These are phyloP conservation scores for Criorhina ranunculi DNA, from an alignment of 2,888 invertebrate genomes.

Conservation along the genomic window DNA sequence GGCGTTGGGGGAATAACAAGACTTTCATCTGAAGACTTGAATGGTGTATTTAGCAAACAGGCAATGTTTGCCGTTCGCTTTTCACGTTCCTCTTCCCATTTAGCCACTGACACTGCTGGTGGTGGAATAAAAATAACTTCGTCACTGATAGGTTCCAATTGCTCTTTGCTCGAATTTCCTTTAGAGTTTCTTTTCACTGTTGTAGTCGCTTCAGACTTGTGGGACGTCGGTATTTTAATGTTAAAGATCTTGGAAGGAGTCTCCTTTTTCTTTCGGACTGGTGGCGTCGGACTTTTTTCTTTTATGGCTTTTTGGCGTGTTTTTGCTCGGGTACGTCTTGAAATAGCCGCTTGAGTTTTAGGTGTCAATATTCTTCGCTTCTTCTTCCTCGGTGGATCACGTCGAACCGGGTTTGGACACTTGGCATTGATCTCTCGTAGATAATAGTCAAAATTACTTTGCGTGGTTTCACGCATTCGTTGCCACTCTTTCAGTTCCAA, in stretches of 20 bases:
- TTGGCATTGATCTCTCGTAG: conserved; percentile 81
- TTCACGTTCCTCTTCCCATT: conserved; percentile 64
- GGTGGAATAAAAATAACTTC: conserved; percentile 1
- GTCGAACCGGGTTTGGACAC: conserved; percentile 48
- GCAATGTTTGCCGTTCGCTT: conserved; percentile 80
- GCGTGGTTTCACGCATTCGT: conserved; percentile 78
- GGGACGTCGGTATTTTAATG: conserved; percentile 80
- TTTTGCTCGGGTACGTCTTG: conserved; percentile 30
- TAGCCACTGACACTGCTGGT: conserved; percentile 17
- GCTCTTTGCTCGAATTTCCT: conserved; percentile 12
- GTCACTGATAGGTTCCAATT: background rate
- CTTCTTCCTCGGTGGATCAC: conserved; percentile 68
- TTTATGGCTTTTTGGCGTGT: conserved; percentile 37
- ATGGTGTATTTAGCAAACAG: conserved; percentile 86
- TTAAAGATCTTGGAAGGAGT: conserved; percentile 75
- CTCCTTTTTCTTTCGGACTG: conserved; percentile 35
- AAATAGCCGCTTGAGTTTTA: background rate
- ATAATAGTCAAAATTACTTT: conserved; percentile 81
- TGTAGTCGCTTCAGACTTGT: conserved; percentile 71
- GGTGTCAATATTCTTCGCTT: conserved; percentile 58
- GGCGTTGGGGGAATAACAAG: conserved; percentile 86
- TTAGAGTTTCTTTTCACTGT: conserved; percentile 41
- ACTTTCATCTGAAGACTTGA: conserved; percentile 84
- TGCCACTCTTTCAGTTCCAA: conserved; percentile 80
- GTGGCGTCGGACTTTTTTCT: conserved; percentile 10